Base-by-base conservation (phyloP, 2,113 vertebrate genomes). In the Leptobrachium leishanense region DNA sequence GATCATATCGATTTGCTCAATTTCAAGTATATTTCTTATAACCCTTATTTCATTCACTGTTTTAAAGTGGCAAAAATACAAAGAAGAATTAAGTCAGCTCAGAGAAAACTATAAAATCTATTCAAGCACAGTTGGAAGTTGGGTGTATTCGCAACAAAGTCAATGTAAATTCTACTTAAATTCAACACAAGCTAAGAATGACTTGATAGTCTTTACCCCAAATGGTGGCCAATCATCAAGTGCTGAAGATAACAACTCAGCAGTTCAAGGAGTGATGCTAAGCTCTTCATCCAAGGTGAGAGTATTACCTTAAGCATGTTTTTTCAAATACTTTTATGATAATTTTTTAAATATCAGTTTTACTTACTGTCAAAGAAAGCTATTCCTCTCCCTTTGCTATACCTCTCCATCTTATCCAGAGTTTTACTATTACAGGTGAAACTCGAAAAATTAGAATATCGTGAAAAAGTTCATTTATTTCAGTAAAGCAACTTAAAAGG, bases 181-280 rank as follows among this genome's bases (percentile, higher is more conserved):
- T 13, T 86, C 87, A 57, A 65, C 57, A 0, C 69, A 43, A 0
- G 81, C 77, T 15, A 89, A 89, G 75, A 67, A 83, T 0, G 88
- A 92, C 15, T 88, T 90, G 6, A 91, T 92, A 86, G 89, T 90
- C 72, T 92, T 92, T 72, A 92, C 87, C 1, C 90, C 90, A 12
- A 86, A 87, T 2, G 68, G 87, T 0, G 83, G 84, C 42, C 65
- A 83, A 6, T 57, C 44, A 1, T 1, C 15, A 12, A 81, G 83
- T 5, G 82, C n/a, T 67, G 77, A 62, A 0, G 40, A 80, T 2
- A 15, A 31, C 10, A 13, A 15, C 3, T 54, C 69, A 13, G 7
- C 43, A 3, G 7, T 2, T 50, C 74, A 66, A 9, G 57, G 43
- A 10, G 3, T 31, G 0, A 42, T 78, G 0, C 4, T 64, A 42